Base-by-base conservation (phyloP, 1,140 invertebrate genomes). In the Musca vetustissima region DNA sequence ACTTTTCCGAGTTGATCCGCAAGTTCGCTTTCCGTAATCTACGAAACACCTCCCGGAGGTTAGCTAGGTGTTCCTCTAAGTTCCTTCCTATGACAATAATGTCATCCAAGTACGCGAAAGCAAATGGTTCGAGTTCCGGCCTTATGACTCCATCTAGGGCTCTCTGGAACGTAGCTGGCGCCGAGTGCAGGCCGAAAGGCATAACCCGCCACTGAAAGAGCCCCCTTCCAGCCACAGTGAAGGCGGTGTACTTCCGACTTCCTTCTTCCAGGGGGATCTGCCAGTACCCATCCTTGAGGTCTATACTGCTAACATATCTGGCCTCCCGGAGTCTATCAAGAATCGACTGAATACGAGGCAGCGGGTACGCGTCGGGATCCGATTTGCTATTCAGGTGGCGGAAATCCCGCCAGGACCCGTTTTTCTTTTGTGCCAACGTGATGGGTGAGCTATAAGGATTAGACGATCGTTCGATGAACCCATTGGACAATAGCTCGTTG, bases 301-400 rank as follows among this genome's bases (percentile, higher is more conserved):
- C 84, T 1, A 85, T n/a, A 0, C 73, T 79, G 1, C 76, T 75
- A 69, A 84, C 83, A 57, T 70, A 75, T 28, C 66, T 75, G 8
- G 72, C 69, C 9, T 71, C 70, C 25, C 73, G 70, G 0, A 80
- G 66, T 8, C 68, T 57, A 43, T 83, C 74, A 6, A 87, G 72
- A 11, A 82, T 70, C 15, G 84, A 82, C 47, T 85, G 82, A 9
- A 86, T 83, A 43, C 77, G 68, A 1, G 84, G 83, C 8, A 86
- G 73, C 4, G 84, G 84, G 70, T 78, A 86, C 0, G 72, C 65
- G 57, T 83, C 78, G 28, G 74, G 73, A 15, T 77, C 71, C 0
- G 79, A 80, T 2, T 77, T 71, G 0, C 68, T 19, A 52, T 83
- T 84, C 2, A 84, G 59, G n/a, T 72, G 73, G 8, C 81, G 50